These are phyloP conservation scores for Drosophila maculinotata DNA, from an alignment of 2,888 invertebrate species.

Conservation along the genomic window DNA sequence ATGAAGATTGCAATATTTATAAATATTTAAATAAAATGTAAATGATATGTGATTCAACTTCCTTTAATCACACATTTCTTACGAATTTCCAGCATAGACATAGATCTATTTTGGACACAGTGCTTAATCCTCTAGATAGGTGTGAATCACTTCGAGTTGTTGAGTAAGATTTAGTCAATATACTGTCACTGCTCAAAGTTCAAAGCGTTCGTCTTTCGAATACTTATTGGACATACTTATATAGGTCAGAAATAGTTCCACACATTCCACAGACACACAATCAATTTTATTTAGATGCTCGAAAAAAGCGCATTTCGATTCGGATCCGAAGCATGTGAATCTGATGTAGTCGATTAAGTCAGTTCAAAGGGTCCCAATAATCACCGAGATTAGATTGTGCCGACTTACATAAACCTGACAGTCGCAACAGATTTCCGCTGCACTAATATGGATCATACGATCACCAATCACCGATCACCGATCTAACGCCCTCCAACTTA, in stretches of 20 bases:
- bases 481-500: conserved; percentile 46
- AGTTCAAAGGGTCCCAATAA: conserved; percentile 56
- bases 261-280: conserved; percentile 56
- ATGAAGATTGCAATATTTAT: too few relatives aligned
- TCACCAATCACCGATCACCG: too few relatives aligned
- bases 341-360: conserved; percentile 46
- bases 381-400: conserved; percentile 50
- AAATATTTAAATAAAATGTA: not conserved
- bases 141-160: conserved; percentile 25
- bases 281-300: conserved; percentile 63
- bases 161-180: conserved; percentile 10
- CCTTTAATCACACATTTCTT: too few relatives aligned
- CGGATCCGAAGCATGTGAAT: conserved; percentile 29
- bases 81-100: conserved; percentile 3
- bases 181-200: conserved; percentile 15
- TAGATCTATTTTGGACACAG: conserved; percentile 4
- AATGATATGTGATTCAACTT: not conserved
- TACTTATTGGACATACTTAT: conserved; percentile 43
- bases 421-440: conserved; percentile 46
- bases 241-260: conserved; percentile 60
- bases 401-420: conserved; percentile 25
- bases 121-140: conserved; percentile 22
- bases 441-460: conserved; percentile 17
- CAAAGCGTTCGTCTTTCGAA: conserved; percentile 14
- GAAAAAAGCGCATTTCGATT: conserved; percentile 31